Conservation (phyloP, 2,888 invertebrate genomes). For the Cepaea hortensis region DNA sequence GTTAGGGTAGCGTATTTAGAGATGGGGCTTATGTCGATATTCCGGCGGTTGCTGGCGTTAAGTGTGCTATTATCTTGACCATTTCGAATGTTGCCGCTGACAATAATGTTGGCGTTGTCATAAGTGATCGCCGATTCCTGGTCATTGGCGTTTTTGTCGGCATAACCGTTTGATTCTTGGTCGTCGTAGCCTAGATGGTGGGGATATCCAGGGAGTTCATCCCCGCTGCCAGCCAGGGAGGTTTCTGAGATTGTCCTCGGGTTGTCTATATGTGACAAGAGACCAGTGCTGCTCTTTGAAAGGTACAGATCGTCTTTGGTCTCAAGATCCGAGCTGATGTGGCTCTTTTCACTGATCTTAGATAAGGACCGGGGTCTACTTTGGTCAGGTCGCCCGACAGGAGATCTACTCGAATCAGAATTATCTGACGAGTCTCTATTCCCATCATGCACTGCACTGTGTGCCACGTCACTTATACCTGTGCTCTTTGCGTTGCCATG, state of each 20-base stretch:
- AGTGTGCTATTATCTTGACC: neutral
- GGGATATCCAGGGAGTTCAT: no score
- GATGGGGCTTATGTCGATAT: neutral
- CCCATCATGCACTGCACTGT: neutral
- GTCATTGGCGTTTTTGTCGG: neutral
- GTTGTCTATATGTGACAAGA: neutral
- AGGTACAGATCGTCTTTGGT: neutral
- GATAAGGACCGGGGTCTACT: neutral
- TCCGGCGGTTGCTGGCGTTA: neutral
- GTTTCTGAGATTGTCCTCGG: neutral
- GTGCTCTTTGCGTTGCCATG: neutral
- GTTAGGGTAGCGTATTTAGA: neutral
- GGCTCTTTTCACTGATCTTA: conserved; percentile 6
- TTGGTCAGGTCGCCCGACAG: neutral
- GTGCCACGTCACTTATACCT: neutral
- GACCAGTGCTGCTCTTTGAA: neutral
- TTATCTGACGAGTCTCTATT: neutral
- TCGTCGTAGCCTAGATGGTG: neutral
- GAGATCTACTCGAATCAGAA: no score
- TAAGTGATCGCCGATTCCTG: no score
- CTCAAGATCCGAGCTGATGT: neutral
- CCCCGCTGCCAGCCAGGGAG: neutral
- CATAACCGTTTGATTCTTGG: neutral
- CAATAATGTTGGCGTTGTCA: neutral
- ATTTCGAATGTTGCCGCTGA: neutral